phyloP scores from a whole-genome alignment of 2,113 vertebrate species.

The Sander lucioperca region DNA sequence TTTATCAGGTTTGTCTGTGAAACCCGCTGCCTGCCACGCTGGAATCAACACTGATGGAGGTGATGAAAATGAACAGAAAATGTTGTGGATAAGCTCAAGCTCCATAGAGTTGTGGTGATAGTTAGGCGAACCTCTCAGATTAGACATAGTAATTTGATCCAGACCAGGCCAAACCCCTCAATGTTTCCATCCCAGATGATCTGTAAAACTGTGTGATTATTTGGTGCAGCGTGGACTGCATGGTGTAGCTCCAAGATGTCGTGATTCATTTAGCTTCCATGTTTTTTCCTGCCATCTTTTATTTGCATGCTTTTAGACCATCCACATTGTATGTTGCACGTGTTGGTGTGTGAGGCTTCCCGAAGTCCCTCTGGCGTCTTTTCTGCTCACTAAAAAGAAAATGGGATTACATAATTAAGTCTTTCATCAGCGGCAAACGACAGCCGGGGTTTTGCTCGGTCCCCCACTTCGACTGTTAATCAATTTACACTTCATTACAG shows the following conservation, averaged over 20 bases:
- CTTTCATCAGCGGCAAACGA: conserved; percentile 67
- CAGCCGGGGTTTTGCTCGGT: conserved; percentile 5
- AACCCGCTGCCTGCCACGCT: too few species aligned
- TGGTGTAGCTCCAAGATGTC: background rate
- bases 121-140: too few species aligned
- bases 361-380: conserved; percentile 50
- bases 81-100: background rate
- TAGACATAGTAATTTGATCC: background rate
- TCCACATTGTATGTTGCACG: background rate
- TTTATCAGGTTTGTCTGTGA: too few species aligned
- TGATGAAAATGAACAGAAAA: background rate
- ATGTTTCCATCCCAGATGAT: rapidly evolving
- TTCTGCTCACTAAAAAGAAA: conserved; percentile 62
- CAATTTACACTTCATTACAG: conserved; percentile 63
- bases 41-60: background rate
- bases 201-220: background rate
- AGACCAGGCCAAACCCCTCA: background rate
- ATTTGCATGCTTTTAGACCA: conserved; percentile 37
- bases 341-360: conserved; percentile 3
- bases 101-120: background rate
- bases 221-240: background rate
- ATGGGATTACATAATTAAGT: conserved; percentile 78
- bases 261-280: background rate
- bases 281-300: conserved; percentile 19
- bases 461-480: conserved; percentile 23